A percentile compares a stretch with the other conserved stretches of the same genome.
These are phyloP conservation scores for Macrosiphum euphorbiae DNA, from an alignment of 2,888 invertebrate species.

Conservation along the genomic window DNA sequence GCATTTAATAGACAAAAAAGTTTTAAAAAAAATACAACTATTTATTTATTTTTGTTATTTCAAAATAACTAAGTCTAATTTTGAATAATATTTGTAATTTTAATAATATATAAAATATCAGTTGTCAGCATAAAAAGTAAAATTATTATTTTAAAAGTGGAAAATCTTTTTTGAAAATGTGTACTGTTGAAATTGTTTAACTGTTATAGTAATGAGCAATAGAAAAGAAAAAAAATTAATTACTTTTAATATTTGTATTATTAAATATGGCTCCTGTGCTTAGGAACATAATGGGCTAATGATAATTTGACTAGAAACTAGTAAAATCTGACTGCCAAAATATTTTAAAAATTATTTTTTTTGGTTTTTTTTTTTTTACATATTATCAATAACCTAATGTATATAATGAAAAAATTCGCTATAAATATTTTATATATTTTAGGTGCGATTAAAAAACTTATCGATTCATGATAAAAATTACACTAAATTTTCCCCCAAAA, in stretches of 20 bases:
- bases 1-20: conserved; percentile 47
- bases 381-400: conserved; percentile 51
- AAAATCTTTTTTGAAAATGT: conserved; percentile 18
- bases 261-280: conserved; percentile 56
- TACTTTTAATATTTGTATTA: conserved; percentile 52
- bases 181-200: conserved; percentile 22
- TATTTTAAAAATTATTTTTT: conserved; percentile 45
- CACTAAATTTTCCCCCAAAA: conserved; percentile 55
- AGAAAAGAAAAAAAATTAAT: conserved; percentile 45
- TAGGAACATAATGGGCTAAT: conserved; percentile 63
- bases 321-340: conserved; percentile 63
- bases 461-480: conserved; percentile 60
- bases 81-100: conserved; percentile 49
- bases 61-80: conserved; percentile 29
- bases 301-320: conserved; percentile 65
- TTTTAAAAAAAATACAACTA: conserved; percentile 40
- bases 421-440: conserved; percentile 61
- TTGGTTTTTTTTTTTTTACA: conserved; percentile 33
- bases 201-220: conserved; percentile 43
- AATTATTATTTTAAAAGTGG: conserved; percentile 39
- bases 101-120: conserved; percentile 55
- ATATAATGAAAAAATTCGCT: conserved; percentile 64
- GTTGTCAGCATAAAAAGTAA: conserved; percentile 53
- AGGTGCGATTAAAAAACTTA: conserved; percentile 63
- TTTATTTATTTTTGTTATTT: conserved; percentile 35